These are phyloP conservation scores for Steatocranus sp. DNA, from an alignment of 2,797 vertebrate genomes.

Conservation along the genomic window DNA sequence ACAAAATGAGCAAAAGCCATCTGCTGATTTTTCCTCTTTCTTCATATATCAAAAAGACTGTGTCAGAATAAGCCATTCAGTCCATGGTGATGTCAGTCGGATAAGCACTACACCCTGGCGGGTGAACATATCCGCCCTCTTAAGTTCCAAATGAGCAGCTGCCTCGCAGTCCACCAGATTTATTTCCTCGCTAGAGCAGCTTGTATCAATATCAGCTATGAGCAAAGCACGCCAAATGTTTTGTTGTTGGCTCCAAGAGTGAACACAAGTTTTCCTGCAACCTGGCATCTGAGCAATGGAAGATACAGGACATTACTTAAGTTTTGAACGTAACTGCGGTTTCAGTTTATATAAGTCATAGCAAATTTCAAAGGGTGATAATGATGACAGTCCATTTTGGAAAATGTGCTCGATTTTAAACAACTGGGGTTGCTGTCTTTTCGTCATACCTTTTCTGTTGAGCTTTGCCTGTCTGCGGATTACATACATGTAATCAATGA, in stretches of 20 bases:
- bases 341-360: not conserved
- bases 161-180: not conserved
- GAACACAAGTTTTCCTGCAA: not conserved
- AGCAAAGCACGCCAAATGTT: not conserved
- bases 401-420: not conserved
- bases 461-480: not conserved
- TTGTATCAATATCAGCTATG: not conserved
- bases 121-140: not conserved
- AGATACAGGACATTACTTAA: not conserved
- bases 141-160: not conserved
- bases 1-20: not conserved
- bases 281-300: not conserved
- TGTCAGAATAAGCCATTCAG: not conserved
- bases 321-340: not conserved
- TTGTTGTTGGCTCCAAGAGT: not conserved
- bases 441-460: not conserved
- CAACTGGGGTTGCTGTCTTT: accelerated
- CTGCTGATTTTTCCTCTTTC: not conserved
- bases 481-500: not conserved
- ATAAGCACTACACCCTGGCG: not conserved
- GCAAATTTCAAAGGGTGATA: not conserved
- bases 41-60: not conserved
- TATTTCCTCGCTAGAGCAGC: not conserved
- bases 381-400: not conserved
- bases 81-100: not conserved